These are phyloP conservation scores for Metallyticus violacea DNA, from an alignment of 2,888 invertebrate genomes.

Conservation along the genomic window DNA sequence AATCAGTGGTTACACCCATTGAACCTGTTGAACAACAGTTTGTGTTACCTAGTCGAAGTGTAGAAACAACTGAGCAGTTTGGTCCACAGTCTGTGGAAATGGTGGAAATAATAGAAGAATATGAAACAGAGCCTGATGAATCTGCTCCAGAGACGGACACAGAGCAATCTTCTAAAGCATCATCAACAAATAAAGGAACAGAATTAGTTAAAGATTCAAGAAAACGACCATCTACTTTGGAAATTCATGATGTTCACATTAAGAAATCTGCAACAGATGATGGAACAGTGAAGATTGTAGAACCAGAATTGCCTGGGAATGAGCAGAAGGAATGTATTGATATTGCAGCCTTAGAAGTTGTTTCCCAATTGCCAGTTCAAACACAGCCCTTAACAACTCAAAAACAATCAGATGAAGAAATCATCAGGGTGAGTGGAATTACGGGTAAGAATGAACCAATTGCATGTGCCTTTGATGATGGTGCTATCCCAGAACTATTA, in stretches of 20 bases:
- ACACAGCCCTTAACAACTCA: not conserved
- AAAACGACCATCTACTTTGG: not conserved
- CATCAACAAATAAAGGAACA: not conserved
- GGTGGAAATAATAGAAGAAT: conserved; percentile 49
- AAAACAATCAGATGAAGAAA: conserved; percentile 27
- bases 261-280: not conserved
- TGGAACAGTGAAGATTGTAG: not conserved
- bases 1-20: conserved; percentile 57
- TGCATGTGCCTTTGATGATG: not conserved
- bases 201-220: not conserved
- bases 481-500: conserved; percentile 16
- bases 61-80: conserved; percentile 54
- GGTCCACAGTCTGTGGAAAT: conserved; percentile 49
- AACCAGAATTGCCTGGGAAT: not conserved
- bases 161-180: conserved; percentile 29
- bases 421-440: conserved; percentile 32
- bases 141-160: conserved; percentile 39
- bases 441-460: not conserved
- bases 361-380: not conserved
- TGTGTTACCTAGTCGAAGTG: conserved; percentile 52
- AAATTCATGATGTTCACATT: not conserved
- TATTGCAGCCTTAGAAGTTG: not conserved
- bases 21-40: conserved; percentile 43
- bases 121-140: conserved; percentile 45
- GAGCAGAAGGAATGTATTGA: not conserved